Evolutionary conservation across 2,888 invertebrate species (phyloP), one percentile per base, ranked within the genome.

Genomic region (Apantesis nais): DNA sequence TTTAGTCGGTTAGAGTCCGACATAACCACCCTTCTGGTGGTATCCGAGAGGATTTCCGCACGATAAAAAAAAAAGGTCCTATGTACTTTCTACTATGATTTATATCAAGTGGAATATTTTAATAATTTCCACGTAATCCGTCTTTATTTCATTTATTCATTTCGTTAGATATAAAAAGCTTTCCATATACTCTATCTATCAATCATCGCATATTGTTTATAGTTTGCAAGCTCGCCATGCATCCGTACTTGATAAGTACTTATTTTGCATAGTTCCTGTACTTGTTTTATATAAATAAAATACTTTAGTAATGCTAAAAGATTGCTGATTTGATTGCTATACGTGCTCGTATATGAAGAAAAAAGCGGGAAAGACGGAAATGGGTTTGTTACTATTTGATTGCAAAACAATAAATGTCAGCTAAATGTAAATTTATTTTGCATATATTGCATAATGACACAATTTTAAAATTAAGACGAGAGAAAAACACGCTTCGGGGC

Each of bases 401-500:
- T 29, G 14, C 5, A 16, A 58, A 29, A 29, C 25, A 58, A 16
- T 14, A 29, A 19, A 58, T 19, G 29, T 29, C 5, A 16, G 1
- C 5, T 14, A 29, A 29, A 25, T 4, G 58, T 29, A 58, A 52
- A 11, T n/a, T 16, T 29, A 29, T 29, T 0, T 16, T 29, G 14
- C 29, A 14, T 1, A 12, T 14, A 12, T 55, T 41, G 29, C 25
- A 29, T 41, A 25, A 29, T 29, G 9, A 19, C 41, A 62, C 1
- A 8, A 62, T 39, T 39, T 39, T 14, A 25, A 22, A 29, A 8
- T 29, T 31, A 44, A 16, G 75, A 70, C 55, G 62, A 52, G 62
- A 65, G 69, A 19, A 58, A 29, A 58, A 29, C 14, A 58, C 29
- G 58, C 63, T 52, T 73, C 70, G 71, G 60, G 63, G 69, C 60